Base-by-base conservation (phyloP, 92 coral and sea anemone species). In the Porites cylindrica region DNA sequence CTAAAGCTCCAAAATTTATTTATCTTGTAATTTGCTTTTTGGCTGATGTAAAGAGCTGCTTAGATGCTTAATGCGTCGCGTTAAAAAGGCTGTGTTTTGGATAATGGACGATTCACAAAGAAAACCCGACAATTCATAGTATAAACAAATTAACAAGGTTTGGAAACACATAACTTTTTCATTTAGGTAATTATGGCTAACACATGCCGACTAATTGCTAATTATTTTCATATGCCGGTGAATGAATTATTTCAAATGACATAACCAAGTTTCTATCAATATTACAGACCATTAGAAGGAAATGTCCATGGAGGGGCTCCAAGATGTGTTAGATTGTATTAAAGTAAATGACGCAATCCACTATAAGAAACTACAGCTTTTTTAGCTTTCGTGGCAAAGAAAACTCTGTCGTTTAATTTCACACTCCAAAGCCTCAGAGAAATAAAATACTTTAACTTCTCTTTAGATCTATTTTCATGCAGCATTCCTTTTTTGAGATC, bases 71-170 rank as follows among this genome's bases (percentile, higher is more conserved):
- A 38, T 38, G 47, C 47, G 47, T 38, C 47, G 47, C 3, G 47
- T 38, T 38, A 38, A 38, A 62, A 24, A 13, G 61, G 16, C 12
- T n/a, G 26, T 52, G 43, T 75, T 52, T 75, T 54, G 16, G 13
- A 50, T 14, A 52, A n/a, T 63, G 17, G 24, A 9, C 26, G 10
- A 54, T 75, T 54, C 14, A 54, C 51, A 54, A 20, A 75, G 19
- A 75, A 10, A 17, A 14, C 16, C 10, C 65, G 80, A 56, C 66
- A 76, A 21, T 54, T 76, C 16, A 43, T 8, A 23, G 14, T 20
- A 76, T 76, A 76, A 76, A 76, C 65, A 54, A 76, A 10, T 53
- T 56, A 19, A 76, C 64, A 6, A 23, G 51, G 20, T 56, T 2
- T 72, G 10, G 4, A 7, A 10, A 18, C n/a, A 13, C 14, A 8